Percentiles rank a stretch among this genome's conserved stretches.
Evolutionary conservation across 2,113 vertebrate species (phyloP).

Genomic region (Antennarius striatus): DNA sequence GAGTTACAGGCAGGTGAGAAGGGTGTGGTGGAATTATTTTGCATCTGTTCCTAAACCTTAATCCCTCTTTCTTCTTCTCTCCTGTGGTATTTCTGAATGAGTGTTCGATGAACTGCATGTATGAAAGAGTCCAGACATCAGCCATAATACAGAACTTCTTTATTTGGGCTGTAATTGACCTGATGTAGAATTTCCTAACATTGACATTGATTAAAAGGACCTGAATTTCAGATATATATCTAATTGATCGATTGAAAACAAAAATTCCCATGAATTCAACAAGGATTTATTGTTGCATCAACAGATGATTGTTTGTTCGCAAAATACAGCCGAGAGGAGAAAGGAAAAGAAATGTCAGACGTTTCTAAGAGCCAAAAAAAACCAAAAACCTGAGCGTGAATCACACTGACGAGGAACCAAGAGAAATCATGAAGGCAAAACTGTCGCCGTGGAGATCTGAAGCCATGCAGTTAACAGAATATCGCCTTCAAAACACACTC

Average conservation of each 20-base stretch:
- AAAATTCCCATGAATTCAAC: conserved; percentile 62
- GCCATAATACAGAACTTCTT: conserved; percentile 56
- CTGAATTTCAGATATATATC: conserved; percentile 67
- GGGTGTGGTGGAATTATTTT: conserved; percentile 20
- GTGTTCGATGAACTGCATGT: conserved; percentile 11
- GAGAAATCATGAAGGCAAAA: conserved; percentile 48
- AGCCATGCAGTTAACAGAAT: conserved; percentile 79
- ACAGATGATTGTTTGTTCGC: conserved; percentile 79
- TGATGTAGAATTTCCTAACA: conserved; percentile 73
- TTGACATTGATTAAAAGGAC: conserved; percentile 58
- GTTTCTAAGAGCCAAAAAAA: no score
- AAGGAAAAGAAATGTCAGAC: no score
- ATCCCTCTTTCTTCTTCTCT: conserved; percentile 31
- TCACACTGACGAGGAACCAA: conserved; percentile 23
- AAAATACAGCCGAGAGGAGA: conserved; percentile 68
- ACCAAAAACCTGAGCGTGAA: conserved; percentile 61
- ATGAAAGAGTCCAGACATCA: conserved; percentile 44
- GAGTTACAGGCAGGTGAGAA: conserved; percentile 8
- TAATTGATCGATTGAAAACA: conserved; percentile 56
- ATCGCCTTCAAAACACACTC: conserved; percentile 74
- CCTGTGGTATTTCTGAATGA: conserved; percentile 7
- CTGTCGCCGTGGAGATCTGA: conserved; percentile 58
- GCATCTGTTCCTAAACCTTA: conserved; percentile 26
- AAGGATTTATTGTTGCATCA: conserved; percentile 67
- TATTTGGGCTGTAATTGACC: conserved; percentile 76